A percentile compares a stretch with the other conserved stretches of the same genome.
Conservation (phyloP, 2,113 vertebrate genomes). For the Campylomormyrus tamandua region DNA sequence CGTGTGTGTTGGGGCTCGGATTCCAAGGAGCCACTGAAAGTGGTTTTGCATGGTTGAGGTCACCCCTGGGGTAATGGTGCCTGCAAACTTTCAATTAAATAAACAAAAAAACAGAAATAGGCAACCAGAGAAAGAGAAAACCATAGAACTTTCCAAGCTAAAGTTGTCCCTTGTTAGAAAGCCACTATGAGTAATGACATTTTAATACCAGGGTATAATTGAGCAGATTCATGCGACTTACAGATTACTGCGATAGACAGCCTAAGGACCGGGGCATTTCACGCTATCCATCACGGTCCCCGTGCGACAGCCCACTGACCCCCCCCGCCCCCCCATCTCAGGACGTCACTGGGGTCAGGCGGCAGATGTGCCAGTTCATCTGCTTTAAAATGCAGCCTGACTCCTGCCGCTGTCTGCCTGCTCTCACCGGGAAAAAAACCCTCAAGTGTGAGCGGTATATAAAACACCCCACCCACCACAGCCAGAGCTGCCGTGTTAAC, state of each 20-base stretch:
- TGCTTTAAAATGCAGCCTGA: background rate
- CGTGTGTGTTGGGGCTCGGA: background rate
- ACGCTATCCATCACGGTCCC: background rate
- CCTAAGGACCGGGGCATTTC: background rate
- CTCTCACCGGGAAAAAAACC: background rate
- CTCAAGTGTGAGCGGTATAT: background rate
- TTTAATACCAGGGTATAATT: background rate
- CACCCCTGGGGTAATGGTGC: background rate
- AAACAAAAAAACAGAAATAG: background rate
- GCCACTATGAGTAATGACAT: background rate
- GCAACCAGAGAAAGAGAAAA: background rate
- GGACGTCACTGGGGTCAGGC: background rate
- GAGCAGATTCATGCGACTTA: background rate
- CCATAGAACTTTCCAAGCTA: background rate
- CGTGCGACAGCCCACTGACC: background rate
- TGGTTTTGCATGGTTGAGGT: background rate
- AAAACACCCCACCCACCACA: background rate
- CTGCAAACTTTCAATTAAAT: background rate
- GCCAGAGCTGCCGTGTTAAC: background rate
- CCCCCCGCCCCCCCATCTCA: background rate
- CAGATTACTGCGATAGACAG: background rate
- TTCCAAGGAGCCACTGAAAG: background rate
- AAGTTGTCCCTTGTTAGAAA: background rate
- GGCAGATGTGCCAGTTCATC: background rate
- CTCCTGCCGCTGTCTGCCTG: background rate